Base-by-base conservation (phyloP, 1,140 invertebrate genomes). In the Drosophila mojavensis region DNA sequence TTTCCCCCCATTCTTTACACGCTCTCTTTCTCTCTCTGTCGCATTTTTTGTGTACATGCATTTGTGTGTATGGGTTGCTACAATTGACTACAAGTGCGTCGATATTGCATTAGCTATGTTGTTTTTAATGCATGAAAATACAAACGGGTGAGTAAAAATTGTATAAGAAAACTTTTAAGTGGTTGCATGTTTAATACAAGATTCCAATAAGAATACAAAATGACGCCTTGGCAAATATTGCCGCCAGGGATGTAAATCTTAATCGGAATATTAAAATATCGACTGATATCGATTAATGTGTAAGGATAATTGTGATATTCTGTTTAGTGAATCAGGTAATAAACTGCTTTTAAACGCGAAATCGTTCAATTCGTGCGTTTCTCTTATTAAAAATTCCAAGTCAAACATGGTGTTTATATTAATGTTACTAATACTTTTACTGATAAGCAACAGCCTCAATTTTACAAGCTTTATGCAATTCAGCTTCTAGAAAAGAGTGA, bases 31-130 rank as follows among this genome's bases (percentile, higher is more conserved):
- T 75, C 58, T 75, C 50, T 59, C 61, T 75, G 41, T 59, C 39
- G 58, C 72, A 63, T 47, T 64, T 64, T 65, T 75, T 75, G 68
- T 75, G 61, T 75, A 65, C 64, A 73, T 65, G 54, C 55, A 64
- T 64, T 59, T 65, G 45, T 51, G 43, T 74, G 56, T 68, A 67
- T 68, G 51, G 67, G 58, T 66, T 59, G 45, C 36, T 66, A 58
- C 24, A 30, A 55, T 73, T 53, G 9, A 66, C 48, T 67, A 55
- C 70, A 63, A 73, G 65, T 68, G 71, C 65, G 65, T 74, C 65
- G 63, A 61, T 74, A 62, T 56, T 74, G 43, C 71, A 69, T 60
- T 74, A 6, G 41, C 26, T 55, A 30, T 50, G 55, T 55, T 45
- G 45, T 33, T 33, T 30, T 72, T 39, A 71, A 24, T 11, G 45